Evolutionary conservation across 1,140 invertebrate species (phyloP).

Genomic region (Chlorops oryzae): DNA sequence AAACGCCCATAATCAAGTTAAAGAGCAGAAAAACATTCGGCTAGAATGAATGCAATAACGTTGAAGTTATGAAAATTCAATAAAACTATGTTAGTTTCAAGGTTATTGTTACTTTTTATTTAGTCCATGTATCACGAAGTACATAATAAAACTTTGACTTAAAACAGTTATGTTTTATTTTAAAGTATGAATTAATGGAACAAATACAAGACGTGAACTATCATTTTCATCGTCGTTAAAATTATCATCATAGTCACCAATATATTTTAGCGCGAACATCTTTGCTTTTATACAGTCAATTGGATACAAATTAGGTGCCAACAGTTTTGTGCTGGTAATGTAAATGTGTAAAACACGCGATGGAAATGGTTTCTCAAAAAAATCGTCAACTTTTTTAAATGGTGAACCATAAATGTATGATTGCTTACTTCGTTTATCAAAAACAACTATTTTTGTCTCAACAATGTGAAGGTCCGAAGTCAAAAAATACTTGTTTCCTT

Average conservation of each 20-base stretch:
- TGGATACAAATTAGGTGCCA: neutral
- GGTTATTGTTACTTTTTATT: too few relatives aligned
- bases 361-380: conserved; percentile 4
- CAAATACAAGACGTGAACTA: neutral
- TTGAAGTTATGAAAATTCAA: too few relatives aligned
- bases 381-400: neutral
- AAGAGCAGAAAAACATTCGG: too few relatives aligned
- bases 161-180: neutral
- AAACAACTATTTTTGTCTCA: neutral
- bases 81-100: too few relatives aligned
- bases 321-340: neutral
- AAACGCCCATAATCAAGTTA: too few relatives aligned
- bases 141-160: too few relatives aligned
- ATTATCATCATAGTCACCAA: too few relatives aligned
- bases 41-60: too few relatives aligned
- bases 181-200: conserved; percentile 5
- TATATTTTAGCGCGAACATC: neutral
- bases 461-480: neutral
- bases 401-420: neutral
- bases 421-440: neutral
- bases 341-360: neutral
- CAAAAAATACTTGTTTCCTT: neutral
- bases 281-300: conserved; percentile 2
- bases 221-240: too few relatives aligned
- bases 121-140: too few relatives aligned